phyloP scores from a whole-genome alignment of 2,113 vertebrate genomes.

The Thryonomys swinderianus region DNA sequence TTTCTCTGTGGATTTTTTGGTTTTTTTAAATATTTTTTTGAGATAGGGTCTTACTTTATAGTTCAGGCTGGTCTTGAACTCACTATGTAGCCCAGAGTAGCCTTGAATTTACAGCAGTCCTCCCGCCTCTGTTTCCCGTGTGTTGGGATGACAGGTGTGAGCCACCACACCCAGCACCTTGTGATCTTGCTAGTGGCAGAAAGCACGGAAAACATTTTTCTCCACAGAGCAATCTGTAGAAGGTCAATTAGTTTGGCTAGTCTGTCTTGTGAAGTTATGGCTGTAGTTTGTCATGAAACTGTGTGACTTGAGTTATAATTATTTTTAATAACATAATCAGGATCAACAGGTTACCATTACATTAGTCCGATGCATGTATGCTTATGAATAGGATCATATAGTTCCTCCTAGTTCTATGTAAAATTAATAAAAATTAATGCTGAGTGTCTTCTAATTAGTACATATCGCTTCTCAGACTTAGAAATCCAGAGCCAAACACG shows the following conservation, averaged over 20 bases:
- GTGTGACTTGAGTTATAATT: background rate
- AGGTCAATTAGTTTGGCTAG: background rate
- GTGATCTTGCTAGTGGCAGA: background rate
- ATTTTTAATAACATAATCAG: background rate
- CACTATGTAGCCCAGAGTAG: no score
- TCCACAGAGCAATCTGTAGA: background rate
- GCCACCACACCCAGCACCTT: no score
- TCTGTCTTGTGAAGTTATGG: slow-evolving; percentile 11
- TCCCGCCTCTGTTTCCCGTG: no score
- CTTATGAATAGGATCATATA: background rate
- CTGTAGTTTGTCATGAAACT: background rate
- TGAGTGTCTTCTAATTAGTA: slow-evolving; percentile 24
- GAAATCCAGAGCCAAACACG: slow-evolving; percentile 19
- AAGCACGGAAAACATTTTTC: background rate
- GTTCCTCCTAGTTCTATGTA: slow-evolving; percentile 17
- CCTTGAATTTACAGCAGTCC: no score
- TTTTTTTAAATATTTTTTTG: no score
- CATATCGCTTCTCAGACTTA: background rate
- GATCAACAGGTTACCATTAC: background rate
- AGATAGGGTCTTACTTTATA: no score
- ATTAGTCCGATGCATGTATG: background rate
- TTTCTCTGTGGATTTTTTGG: background rate
- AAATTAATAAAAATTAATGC: slow-evolving; percentile 25
- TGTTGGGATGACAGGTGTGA: no score
- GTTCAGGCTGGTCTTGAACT: no score